Conservation (phyloP, 2,113 vertebrate genomes). For the Indri indri region DNA sequence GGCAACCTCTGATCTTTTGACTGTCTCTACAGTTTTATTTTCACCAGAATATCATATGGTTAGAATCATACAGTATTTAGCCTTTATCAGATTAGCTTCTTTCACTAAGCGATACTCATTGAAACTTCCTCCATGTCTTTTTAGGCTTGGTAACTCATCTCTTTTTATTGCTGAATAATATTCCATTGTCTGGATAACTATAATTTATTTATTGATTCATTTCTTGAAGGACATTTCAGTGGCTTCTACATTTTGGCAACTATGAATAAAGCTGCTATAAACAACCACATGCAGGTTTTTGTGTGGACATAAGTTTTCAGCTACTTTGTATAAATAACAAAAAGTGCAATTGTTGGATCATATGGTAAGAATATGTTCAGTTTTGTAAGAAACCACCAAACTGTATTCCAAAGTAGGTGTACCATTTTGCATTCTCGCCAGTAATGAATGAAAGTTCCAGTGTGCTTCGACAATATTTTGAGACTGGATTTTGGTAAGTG, state of each 20-base stretch:
- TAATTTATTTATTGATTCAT: background rate
- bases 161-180: background rate
- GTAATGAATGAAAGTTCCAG: background rate
- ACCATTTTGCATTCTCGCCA: background rate
- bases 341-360: background rate
- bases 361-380: background rate
- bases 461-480: background rate
- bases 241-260: background rate
- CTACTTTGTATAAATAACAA: background rate
- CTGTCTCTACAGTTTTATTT: background rate
- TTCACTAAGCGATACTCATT: background rate
- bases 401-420: background rate
- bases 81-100: background rate
- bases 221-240: background rate
- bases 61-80: background rate
- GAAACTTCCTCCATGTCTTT: background rate
- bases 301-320: background rate
- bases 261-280: background rate
- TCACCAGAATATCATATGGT: background rate
- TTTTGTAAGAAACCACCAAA: background rate
- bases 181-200: background rate
- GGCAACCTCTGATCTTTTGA: background rate
- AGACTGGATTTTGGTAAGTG: background rate
- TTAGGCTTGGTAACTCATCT: background rate
- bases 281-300: background rate